A percentile compares a stretch with the other conserved stretches of the same genome.
Evolutionary conservation across 2,888 invertebrate species (phyloP).

Genomic region (Tupiocoris notatus): DNA sequence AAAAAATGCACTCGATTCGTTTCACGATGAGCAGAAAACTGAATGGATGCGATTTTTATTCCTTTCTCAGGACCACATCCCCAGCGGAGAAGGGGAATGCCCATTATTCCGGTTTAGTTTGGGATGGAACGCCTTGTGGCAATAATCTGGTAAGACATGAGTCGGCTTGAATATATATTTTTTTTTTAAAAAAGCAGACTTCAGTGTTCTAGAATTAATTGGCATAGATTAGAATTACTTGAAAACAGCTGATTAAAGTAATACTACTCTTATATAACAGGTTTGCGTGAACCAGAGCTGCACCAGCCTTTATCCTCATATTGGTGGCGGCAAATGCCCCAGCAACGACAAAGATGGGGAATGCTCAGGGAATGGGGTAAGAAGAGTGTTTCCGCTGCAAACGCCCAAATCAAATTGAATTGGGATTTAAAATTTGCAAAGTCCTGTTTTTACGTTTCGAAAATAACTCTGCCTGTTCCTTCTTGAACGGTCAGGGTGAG

Average conservation of each 20-base stretch:
- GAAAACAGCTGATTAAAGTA: background rate
- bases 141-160: slow-evolving; percentile 68
- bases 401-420: no score
- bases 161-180: background rate
- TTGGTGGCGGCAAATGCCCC: slow-evolving; percentile 86
- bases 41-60: background rate
- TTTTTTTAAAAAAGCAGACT: slow-evolving; percentile 3
- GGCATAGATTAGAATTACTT: no score
- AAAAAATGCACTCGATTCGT: no score
- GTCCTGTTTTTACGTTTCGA: no score
- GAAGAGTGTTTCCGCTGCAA: no score
- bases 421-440: no score
- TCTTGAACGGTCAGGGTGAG: no score
- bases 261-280: slow-evolving; percentile 52
- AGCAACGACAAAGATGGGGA: slow-evolving; percentile 82
- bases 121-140: slow-evolving; percentile 92
- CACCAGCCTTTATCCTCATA: slow-evolving; percentile 77
- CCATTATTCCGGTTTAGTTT: slow-evolving; percentile 68
- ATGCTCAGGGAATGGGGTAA: slow-evolving; percentile 95
- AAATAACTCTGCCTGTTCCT: no score
- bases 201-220: no score
- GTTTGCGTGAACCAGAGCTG: slow-evolving; percentile 94
- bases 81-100: slow-evolving; percentile 19
- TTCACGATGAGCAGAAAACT: no score
- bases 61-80: slow-evolving; percentile 63